phyloP scores from a whole-genome alignment of 2,888 invertebrate species.

The Acleris sparsana region DNA sequence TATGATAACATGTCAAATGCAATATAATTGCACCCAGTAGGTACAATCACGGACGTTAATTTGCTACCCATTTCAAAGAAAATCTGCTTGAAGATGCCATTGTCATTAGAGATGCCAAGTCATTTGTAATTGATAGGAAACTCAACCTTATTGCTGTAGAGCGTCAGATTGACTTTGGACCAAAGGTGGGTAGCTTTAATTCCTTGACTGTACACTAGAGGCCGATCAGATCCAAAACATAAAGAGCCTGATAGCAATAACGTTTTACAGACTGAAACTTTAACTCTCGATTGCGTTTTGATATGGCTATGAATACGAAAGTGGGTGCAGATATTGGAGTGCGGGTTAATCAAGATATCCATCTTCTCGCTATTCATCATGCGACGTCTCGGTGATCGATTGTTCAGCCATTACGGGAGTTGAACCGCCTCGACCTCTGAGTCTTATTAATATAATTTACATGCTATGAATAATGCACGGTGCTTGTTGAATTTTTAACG shows the following conservation, averaged over 20 bases:
- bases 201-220: too few species aligned
- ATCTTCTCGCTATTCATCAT: constrained; percentile 38
- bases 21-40: too few species aligned
- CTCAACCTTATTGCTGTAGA: too few species aligned
- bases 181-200: too few species aligned
- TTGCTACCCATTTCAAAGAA: too few species aligned
- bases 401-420: constrained; percentile 31
- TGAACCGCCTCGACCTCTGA: constrained; percentile 30
- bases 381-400: constrained; percentile 38
- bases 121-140: too few species aligned
- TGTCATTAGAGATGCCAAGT: too few species aligned
- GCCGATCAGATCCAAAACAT: background rate
- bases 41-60: too few species aligned
- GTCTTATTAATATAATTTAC: constrained; percentile 24
- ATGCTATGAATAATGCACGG: constrained; percentile 30
- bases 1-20: too few species aligned
- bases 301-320: constrained; percentile 27
- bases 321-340: constrained; percentile 33
- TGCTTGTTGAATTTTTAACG: constrained; percentile 19
- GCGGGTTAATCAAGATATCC: constrained; percentile 36
- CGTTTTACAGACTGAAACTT: constrained; percentile 4
- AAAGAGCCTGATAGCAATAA: background rate
- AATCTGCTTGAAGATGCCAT: too few species aligned
- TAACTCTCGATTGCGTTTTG: constrained; percentile 14
- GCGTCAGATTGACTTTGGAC: too few species aligned